phyloP scores from a whole-genome alignment of 2,113 vertebrate species.

The Pipa parva region DNA sequence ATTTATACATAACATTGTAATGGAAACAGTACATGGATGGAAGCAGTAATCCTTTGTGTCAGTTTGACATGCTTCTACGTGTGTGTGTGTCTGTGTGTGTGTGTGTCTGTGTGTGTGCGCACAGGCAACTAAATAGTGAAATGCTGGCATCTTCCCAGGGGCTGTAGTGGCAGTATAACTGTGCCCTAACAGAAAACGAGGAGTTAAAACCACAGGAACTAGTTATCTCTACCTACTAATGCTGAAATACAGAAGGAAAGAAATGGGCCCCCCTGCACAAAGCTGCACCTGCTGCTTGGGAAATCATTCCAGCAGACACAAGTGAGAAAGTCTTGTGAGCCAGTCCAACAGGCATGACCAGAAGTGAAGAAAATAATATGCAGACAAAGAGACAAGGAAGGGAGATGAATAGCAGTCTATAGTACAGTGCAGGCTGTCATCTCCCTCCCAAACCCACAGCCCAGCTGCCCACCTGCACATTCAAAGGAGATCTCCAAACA shows the following conservation, averaged over 20 bases:
- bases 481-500: background rate
- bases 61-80: too few relatives aligned
- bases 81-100: too few relatives aligned
- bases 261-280: background rate
- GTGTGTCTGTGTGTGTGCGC: too few relatives aligned
- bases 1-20: too few relatives aligned
- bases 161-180: too few relatives aligned
- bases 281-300: slow-evolving; percentile 8
- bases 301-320: background rate
- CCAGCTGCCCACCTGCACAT: slow-evolving; percentile 18
- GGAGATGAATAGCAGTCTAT: slow-evolving; percentile 13
- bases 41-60: too few relatives aligned
- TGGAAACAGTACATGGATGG: too few relatives aligned
- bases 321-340: slow-evolving; percentile 11
- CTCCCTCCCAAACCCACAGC: slow-evolving; percentile 7
- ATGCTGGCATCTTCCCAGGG: too few relatives aligned
- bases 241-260: background rate
- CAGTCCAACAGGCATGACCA: slow-evolving; percentile 37
- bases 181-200: too few relatives aligned
- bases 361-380: slow-evolving; percentile 23
- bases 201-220: too few relatives aligned
- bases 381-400: slow-evolving; percentile 27
- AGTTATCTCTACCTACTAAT: background rate
- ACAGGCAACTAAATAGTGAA: too few relatives aligned
- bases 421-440: slow-evolving; percentile 9